phyloP scores from a whole-genome alignment of 2,797 vertebrate species.

The Amniataba percoides region DNA sequence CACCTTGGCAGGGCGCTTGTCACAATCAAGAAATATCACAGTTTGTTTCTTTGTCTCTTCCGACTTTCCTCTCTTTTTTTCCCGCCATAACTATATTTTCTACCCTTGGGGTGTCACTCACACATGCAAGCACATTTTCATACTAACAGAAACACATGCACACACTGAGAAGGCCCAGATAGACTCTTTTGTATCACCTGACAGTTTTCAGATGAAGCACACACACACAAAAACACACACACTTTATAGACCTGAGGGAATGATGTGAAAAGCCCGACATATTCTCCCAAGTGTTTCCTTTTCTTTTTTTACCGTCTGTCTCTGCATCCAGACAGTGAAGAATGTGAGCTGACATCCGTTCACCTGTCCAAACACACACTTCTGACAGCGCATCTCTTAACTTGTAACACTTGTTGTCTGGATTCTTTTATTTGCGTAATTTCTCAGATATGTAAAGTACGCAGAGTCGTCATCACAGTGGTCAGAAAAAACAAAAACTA shows the following conservation, averaged over 20 bases:
- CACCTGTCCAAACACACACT: constrained; percentile 24
- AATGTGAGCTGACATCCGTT: constrained; percentile 52
- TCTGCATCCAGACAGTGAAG: constrained; percentile 52
- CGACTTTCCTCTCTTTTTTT: constrained; percentile 36
- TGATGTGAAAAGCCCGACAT: constrained; percentile 57
- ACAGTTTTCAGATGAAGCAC: constrained; percentile 67
- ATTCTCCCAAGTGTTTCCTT: constrained; percentile 58
- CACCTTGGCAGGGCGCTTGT: constrained; percentile 84
- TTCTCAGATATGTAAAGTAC: too few relatives aligned
- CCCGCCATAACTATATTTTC: constrained; percentile 75
- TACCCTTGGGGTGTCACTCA: constrained; percentile 78
- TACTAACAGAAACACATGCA: constrained; percentile 34
- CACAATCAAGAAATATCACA: constrained; percentile 86
- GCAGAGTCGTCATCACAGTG: background rate
- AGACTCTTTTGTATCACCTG: constrained; percentile 70
- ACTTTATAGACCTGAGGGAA: constrained; percentile 61
- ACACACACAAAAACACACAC: constrained; percentile 59
- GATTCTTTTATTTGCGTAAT: background rate
- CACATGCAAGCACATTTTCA: constrained; percentile 64
- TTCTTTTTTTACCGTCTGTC: constrained; percentile 46
- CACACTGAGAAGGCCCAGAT: constrained; percentile 51
- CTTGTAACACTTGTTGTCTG: background rate
- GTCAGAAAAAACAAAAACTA: background rate
- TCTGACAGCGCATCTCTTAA: background rate
- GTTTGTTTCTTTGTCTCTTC: constrained; percentile 69